Percentiles rank a stretch among this genome's conserved stretches.
Conservation (phyloP, 2,888 invertebrate genomes). For the Caprella mutica region DNA sequence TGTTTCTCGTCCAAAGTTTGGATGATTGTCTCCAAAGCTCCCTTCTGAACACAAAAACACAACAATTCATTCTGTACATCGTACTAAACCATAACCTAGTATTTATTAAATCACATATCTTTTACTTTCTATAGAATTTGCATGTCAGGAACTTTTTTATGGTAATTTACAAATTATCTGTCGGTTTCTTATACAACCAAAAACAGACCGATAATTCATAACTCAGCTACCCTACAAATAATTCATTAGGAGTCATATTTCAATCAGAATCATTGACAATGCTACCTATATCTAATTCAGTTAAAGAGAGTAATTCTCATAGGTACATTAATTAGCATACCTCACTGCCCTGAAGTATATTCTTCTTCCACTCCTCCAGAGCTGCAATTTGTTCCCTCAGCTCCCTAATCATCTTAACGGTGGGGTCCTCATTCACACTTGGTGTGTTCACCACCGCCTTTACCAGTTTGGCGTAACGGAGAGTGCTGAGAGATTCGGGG, state of each 20-base stretch:
- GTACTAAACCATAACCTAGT: no score
- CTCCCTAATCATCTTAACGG: slow-evolving; percentile 74
- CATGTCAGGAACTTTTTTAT: no score
- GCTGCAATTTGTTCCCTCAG: slow-evolving; percentile 73
- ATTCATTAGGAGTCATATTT: not conserved
- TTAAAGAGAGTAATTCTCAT: not conserved
- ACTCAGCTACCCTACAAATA: no score
- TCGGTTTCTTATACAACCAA: no score
- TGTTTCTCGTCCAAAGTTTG: slow-evolving; percentile 57
- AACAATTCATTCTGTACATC: no score
- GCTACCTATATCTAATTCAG: not conserved
- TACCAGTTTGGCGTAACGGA: slow-evolving; percentile 76
- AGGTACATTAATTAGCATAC: not conserved
- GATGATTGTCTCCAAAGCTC: slow-evolving; percentile 18
- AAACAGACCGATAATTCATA: no score
- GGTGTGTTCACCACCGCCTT: slow-evolving; percentile 86
- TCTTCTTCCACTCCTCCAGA: slow-evolving; percentile 59
- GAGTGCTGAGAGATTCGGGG: slow-evolving; percentile 71
- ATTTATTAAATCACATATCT: no score
- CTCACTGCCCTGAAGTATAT: not conserved
- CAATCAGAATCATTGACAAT: not conserved
- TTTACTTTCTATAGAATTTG: no score
- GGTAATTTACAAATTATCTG: no score
- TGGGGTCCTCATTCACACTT: slow-evolving; percentile 78
- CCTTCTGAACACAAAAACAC: no score